Evolutionary conservation across 2,797 vertebrate species (phyloP).

Genomic region (Rhinogobio ventralis): DNA sequence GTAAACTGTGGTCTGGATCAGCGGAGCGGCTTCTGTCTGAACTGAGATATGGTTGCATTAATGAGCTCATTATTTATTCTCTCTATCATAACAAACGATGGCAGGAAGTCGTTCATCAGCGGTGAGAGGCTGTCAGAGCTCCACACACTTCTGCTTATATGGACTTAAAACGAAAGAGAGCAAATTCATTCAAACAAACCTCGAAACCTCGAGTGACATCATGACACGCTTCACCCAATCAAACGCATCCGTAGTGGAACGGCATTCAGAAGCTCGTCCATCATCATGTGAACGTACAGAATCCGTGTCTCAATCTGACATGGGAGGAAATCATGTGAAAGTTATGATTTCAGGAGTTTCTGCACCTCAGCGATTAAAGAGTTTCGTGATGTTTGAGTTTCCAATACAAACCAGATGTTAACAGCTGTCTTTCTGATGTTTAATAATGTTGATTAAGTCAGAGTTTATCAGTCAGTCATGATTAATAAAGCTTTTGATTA

Average conservation of each 20-base stretch:
- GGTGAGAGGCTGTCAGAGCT: conserved; percentile 35
- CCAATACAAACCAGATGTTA: not conserved
- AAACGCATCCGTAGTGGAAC: conserved; percentile 38
- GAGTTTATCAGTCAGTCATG: not conserved
- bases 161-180: too few relatives aligned
- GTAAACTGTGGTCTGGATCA: conserved; percentile 8
- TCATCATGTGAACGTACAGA: too few relatives aligned
- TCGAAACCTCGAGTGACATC: not conserved
- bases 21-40: too few relatives aligned
- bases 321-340: too few relatives aligned
- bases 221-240: not conserved
- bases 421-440: not conserved
- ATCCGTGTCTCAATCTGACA: too few relatives aligned
- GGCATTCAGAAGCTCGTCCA: conserved; percentile 17
- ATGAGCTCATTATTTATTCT: conserved; percentile 41
- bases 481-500: not conserved
- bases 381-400: not conserved
- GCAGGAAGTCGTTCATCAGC: conserved; percentile 61
- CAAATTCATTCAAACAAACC: too few relatives aligned
- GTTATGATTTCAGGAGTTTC: too few relatives aligned
- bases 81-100: conserved; percentile 44
- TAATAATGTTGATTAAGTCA: not conserved
- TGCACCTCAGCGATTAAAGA: too few relatives aligned
- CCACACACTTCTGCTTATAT: conserved; percentile 61
- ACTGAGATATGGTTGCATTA: conserved; percentile 52